A percentile compares a stretch with the other conserved stretches of the same genome.
These are phyloP conservation scores for Malachius bipustulatus DNA, from an alignment of 2,888 invertebrate genomes.

Conservation along the genomic window DNA sequence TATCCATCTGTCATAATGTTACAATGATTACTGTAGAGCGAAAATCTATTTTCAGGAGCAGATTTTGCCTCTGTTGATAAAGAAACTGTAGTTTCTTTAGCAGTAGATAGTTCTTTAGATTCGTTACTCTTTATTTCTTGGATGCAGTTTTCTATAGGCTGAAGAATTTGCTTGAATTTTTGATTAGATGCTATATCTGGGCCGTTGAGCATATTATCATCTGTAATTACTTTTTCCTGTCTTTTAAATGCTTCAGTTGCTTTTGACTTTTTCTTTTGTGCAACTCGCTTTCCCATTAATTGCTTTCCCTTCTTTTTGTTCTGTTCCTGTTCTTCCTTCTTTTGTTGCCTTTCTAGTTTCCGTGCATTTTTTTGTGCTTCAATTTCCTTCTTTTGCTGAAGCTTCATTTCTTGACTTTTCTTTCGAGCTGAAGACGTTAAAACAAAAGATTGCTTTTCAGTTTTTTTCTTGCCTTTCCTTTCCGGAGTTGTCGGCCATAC, in stretches of 20 bases:
- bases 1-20: not conserved
- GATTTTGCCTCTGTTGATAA: no score
- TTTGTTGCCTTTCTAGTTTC: conserved; percentile 3
- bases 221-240: not conserved
- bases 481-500: conserved; percentile 2
- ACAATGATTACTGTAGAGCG: no score
- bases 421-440: conserved; percentile 1
- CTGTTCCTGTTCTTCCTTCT: conserved; percentile 1
- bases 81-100: no score
- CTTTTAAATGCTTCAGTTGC: conserved; percentile 3
- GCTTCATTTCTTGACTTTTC: not conserved
- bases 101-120: no score
- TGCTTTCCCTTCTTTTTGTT: conserved; percentile 4
- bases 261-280: conserved; percentile 1
- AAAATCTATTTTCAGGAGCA: no score
- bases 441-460: conserved; percentile 3
- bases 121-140: conserved; percentile 3
- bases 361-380: conserved; percentile 1
- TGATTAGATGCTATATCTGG: not conserved
- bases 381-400: conserved; percentile 4
- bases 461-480: conserved; percentile 2
- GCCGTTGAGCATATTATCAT: no score
- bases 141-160: conserved; percentile 3
- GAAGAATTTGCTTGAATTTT: not conserved
- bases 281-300: conserved; percentile 3